These are phyloP conservation scores for Spisula solida DNA, from an alignment of 2,888 invertebrate genomes.

Conservation along the genomic window DNA sequence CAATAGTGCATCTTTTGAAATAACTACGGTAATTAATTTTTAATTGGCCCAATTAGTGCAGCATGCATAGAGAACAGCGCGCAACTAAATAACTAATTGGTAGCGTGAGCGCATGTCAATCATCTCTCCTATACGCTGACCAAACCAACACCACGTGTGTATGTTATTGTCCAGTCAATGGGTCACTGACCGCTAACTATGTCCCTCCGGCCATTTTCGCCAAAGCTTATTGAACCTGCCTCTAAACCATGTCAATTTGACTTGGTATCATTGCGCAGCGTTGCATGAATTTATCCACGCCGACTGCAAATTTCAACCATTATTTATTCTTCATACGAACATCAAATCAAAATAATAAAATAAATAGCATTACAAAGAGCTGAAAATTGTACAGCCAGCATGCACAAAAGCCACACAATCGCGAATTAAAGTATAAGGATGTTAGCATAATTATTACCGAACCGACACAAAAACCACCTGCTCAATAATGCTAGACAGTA, in stretches of 20 bases:
- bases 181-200: slow-evolving; percentile 66
- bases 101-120: neutral
- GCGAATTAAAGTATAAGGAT: slow-evolving; percentile 29
- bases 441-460: slow-evolving; percentile 65
- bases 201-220: slow-evolving; percentile 57
- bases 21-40: neutral
- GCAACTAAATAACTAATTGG: neutral
- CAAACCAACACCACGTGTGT: slow-evolving; percentile 21
- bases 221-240: slow-evolving; percentile 54
- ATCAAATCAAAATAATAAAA: neutral
- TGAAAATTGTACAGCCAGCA: neutral
- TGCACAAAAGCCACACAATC: neutral
- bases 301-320: neutral
- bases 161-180: slow-evolving; percentile 50
- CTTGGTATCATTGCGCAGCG: slow-evolving; percentile 56
- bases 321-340: slow-evolving; percentile 7
- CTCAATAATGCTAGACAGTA: slow-evolving; percentile 26
- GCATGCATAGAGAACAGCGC: neutral
- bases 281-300: slow-evolving; percentile 34
- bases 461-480: slow-evolving; percentile 48
- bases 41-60: slow-evolving; percentile 6
- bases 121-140: slow-evolving; percentile 22
- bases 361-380: slow-evolving; percentile 12
- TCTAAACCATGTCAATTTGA: slow-evolving; percentile 68
- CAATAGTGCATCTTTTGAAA: too few relatives aligned